Evolutionary conservation across 2,797 vertebrate species (phyloP), one percentile per base, ranked within the genome.

Genomic region (Acropternis orthonyx): DNA sequence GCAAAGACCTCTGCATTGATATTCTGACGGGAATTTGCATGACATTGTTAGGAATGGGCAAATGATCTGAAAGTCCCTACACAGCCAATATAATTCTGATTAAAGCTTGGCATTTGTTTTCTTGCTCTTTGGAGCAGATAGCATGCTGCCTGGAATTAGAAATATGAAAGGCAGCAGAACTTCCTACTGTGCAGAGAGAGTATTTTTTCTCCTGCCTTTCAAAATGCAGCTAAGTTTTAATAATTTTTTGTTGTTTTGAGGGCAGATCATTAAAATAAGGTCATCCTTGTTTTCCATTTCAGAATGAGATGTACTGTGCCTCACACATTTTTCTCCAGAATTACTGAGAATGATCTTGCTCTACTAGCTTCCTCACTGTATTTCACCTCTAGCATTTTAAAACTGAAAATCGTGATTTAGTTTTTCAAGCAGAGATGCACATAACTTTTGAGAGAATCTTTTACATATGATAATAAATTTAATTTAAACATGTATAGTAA

Each of bases 101-200:
- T 95, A 97, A 96, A 97, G 92, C 79, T 77, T 90, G 84, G 93
- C 93, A 93, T 97, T 97, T 97, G 94, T 97, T 96, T 95, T 94
- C 85, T 85, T 95, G 83, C 84, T 97, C 95, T 93, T 97, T 85
- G 69, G 95, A 88, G 86, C 72, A 91, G 93, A 90, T 41, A 90
- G 77, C 83, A 78, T 85, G 94, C 93, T 96, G 95, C 83, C 93
- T 93, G 62, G 97, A 97, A 97, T 97, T 96, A 97, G 86, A 97
- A 97, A 95, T 93, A 97, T 82, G 89, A 97, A 97, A 96, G 76
- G 72, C 43, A 89, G 37, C 90, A 67, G 39, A 95, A 88, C 74
- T 76, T 96, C 95, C 94, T 81, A 58, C 96, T 95, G 91, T 88
- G 89, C 77, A 59, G 55, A 92, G 46, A 66, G 49, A 65, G 34